Evolutionary conservation across 2,888 invertebrate species (phyloP), one percentile per base, ranked within the genome.

Genomic region (Cerastis rubricosa): DNA sequence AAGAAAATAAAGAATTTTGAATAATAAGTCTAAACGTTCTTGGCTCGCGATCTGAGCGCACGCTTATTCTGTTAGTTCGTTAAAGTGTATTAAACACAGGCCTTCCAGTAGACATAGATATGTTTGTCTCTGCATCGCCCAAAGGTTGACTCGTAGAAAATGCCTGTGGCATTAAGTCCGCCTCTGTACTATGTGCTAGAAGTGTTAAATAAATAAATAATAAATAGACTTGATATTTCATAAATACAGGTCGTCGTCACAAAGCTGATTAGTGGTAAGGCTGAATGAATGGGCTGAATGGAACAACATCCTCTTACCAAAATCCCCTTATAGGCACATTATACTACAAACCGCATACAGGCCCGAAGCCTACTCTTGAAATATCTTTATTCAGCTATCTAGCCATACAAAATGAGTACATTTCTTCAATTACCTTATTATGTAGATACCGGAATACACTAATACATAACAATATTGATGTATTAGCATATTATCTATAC

Each of bases 401-500:
- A 49, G n/a, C 17, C 51, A 63, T 12, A 49, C 47, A 57, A 63
- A 63, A 80, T 61, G 0, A n/a, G 49, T 49, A 49, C 17, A 63
- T 47, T 14, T 25, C 67, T 80, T 49, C 45, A 51, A 59, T 47
- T 40, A 59, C 22, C 5, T 22, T 54, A 49, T 51, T 71, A 47
- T 35, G 0, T 12, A 67, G 40, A 59, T 61, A 61, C n/a, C 45
- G 61, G 22, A 54, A 47, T 57, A 51, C 19, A 14, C 22, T 54
- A 59, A 72, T 66, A 49, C 47, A 61, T 66, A 69, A 71, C 22
- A 69, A 51, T 59, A 80, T 49, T 74, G n/a, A 82, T 68, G 14
- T 71, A 77, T 77, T 64, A 77, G 59, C 45, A 51, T 69, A 72
- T 83, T 67, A 78, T 67, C 40, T 64, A 35, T 35, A 54, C 22